These are phyloP conservation scores for Zygogramma bicolorata DNA, from an alignment of 2,888 invertebrate species.

Conservation along the genomic window DNA sequence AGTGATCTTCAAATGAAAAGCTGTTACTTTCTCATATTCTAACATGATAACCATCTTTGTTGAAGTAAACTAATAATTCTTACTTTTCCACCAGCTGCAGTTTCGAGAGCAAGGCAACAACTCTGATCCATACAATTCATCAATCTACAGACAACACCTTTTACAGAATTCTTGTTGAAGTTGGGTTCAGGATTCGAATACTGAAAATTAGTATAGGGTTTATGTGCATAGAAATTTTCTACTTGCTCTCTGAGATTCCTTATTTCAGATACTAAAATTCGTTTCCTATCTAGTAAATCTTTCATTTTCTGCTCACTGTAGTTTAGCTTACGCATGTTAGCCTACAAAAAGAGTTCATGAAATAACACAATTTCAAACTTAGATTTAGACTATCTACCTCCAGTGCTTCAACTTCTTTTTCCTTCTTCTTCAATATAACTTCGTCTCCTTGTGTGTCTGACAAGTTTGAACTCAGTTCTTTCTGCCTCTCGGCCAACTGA, in stretches of 20 bases:
- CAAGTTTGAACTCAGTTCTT: conserved; percentile 76
- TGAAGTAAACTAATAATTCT: conserved; percentile 48
- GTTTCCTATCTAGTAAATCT: conserved; percentile 68
- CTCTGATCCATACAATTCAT: conserved; percentile 79
- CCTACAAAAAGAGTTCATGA: conserved; percentile 57
- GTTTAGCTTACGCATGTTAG: conserved; percentile 66
- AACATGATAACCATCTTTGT: too few species aligned
- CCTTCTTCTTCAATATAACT: conserved; percentile 70
- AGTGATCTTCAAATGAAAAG: too few species aligned
- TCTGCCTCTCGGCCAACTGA: conserved; percentile 75
- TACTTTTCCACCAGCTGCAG: conserved; percentile 87
- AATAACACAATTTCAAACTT: too few species aligned
- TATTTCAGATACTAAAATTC: conserved; percentile 70
- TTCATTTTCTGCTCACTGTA: conserved; percentile 75
- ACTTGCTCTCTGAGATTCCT: conserved; percentile 70
- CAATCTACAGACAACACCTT: conserved; percentile 85
- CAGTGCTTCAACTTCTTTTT: conserved; percentile 71
- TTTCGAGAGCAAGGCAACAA: conserved; percentile 85
- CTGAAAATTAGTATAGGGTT: conserved; percentile 74
- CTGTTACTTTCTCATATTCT: background rate
- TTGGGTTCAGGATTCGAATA: conserved; percentile 83
- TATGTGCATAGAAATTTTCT: conserved; percentile 71
- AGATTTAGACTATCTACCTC: too few species aligned
- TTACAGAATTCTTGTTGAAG: conserved; percentile 77
- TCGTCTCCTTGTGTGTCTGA: conserved; percentile 77